These are phyloP conservation scores for Drosophila dunni DNA, from an alignment of 1,140 invertebrate species.

Conservation along the genomic window DNA sequence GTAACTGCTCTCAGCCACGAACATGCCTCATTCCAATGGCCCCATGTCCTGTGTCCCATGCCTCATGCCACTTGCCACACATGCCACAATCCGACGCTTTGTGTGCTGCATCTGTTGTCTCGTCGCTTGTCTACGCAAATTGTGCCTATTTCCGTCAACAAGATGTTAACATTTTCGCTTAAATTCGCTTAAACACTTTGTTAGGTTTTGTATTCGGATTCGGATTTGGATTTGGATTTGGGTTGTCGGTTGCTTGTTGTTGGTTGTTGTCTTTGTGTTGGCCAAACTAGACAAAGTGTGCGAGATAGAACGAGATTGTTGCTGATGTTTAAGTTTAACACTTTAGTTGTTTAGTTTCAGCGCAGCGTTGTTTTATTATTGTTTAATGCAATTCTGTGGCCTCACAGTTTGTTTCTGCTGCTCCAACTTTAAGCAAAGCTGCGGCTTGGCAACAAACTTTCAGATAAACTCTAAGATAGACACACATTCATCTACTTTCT, in stretches of 20 bases:
- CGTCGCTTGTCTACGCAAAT: constrained; percentile 70
- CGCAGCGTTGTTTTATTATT: constrained; percentile 46
- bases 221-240: not conserved
- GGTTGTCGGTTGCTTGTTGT: not conserved
- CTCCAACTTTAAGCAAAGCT: constrained; percentile 25
- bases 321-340: constrained; percentile 26
- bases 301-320: not conserved
- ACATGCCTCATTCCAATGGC: not conserved
- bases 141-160: constrained; percentile 80
- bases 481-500: not conserved
- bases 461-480: not conserved
- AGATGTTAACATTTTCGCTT: constrained; percentile 80
- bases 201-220: not conserved
- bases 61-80: constrained; percentile 19
- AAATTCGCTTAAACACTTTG: constrained; percentile 56
- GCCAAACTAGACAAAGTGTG: too few species aligned
- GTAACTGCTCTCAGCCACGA: constrained; percentile 12
- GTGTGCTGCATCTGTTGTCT: constrained; percentile 45
- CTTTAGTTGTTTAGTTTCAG: constrained; percentile 40
- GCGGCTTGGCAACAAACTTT: not conserved
- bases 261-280: too few species aligned
- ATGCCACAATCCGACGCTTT: constrained; percentile 27
- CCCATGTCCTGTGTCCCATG: constrained; percentile 16
- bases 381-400: constrained; percentile 68
- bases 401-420: constrained; percentile 14